These are phyloP conservation scores for Drosophila bocki DNA, from an alignment of 1,140 invertebrate genomes.

Conservation along the genomic window DNA sequence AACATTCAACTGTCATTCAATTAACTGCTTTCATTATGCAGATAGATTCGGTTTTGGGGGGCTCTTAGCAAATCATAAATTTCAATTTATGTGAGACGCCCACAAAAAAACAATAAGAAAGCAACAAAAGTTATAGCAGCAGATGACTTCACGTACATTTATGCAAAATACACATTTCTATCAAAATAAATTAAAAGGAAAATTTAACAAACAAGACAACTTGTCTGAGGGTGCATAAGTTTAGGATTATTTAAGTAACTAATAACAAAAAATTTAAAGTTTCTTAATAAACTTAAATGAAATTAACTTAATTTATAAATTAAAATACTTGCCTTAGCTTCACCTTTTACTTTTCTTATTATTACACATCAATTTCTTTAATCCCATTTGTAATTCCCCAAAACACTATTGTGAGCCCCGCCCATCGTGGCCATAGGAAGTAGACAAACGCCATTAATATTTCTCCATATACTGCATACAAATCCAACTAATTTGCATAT, in stretches of 20 bases:
- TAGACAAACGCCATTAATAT: constrained; percentile 21
- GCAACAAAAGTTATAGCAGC: constrained; percentile 21
- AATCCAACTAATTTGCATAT: constrained; percentile 41
- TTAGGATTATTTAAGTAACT: not conserved
- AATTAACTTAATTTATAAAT: not conserved
- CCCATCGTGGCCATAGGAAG: constrained; percentile 6
- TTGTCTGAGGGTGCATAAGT: no score
- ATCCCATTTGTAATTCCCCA: constrained; percentile 7
- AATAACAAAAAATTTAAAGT: no score
- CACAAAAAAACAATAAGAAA: constrained; percentile 62
- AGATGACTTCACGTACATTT: constrained; percentile 67
- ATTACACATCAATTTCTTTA: not conserved
- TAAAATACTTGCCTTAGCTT: not conserved
- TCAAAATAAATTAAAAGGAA: constrained; percentile 36
- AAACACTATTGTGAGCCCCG: not conserved
- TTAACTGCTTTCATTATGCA: constrained; percentile 75
- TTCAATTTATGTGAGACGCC: constrained; percentile 69
- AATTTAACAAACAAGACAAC: not conserved
- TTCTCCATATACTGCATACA: constrained; percentile 36
- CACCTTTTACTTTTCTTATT: not conserved
- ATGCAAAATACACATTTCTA: constrained; percentile 62
- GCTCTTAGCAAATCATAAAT: constrained; percentile 74
- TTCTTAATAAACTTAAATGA: not conserved
- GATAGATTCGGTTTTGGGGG: constrained; percentile 49
- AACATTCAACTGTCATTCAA: constrained; percentile 49